phyloP scores from a whole-genome alignment of 2,888 invertebrate species.

The Helobdella robusta region DNA sequence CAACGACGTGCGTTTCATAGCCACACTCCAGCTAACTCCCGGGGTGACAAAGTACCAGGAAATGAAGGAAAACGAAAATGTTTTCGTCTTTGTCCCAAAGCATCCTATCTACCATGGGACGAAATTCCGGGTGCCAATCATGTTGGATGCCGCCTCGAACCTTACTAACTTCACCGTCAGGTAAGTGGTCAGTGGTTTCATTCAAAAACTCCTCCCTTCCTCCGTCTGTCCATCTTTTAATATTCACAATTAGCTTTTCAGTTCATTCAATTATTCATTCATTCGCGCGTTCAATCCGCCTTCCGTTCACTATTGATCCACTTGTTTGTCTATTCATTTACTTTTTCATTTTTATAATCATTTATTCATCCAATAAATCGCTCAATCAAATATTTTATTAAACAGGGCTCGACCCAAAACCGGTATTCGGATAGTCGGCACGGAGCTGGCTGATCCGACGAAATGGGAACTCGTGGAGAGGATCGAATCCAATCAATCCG shows the following conservation, averaged over 20 bases:
- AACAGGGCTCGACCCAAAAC: slow-evolving; percentile 79
- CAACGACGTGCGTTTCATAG: slow-evolving; percentile 26
- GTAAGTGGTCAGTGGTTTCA: slow-evolving; percentile 53
- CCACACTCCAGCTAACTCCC: slow-evolving; percentile 31
- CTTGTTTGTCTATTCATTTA: not conserved
- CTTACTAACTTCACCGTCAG: slow-evolving; percentile 70
- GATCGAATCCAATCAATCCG: slow-evolving; percentile 72
- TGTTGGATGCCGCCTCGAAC: slow-evolving; percentile 55
- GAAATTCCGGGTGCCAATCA: slow-evolving; percentile 78
- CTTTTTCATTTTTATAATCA: not conserved
- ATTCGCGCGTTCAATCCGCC: not conserved
- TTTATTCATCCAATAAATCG: not conserved
- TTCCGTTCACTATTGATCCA: not conserved
- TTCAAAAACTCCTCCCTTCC: not conserved
- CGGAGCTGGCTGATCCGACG: slow-evolving; percentile 62
- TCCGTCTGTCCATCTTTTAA: not conserved
- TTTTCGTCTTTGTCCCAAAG: slow-evolving; percentile 75
- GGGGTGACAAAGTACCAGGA: slow-evolving; percentile 59
- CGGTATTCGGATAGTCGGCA: slow-evolving; percentile 73
- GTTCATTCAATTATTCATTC: not conserved
- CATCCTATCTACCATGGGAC: slow-evolving; percentile 80
- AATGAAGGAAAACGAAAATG: slow-evolving; percentile 69
- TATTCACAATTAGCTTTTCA: not conserved
- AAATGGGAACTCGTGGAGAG: slow-evolving; percentile 82
- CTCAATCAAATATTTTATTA: no score